Evolutionary conservation across 2,888 invertebrate species (phyloP).

Genomic region (Agrenia bidenticulata): DNA sequence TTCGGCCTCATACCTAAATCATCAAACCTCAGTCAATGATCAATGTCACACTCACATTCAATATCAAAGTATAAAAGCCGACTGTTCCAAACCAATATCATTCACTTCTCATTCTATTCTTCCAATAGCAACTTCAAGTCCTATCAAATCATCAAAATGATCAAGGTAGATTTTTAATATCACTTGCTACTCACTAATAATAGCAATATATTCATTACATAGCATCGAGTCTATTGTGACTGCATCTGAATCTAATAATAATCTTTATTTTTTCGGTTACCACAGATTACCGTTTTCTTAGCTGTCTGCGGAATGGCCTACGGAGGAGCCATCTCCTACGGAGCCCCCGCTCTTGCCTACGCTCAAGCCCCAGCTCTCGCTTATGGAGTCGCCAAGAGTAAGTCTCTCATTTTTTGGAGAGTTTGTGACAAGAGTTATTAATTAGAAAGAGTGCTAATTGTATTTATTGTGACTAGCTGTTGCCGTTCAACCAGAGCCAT

Average conservation of each 20-base stretch:
- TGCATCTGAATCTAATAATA: not conserved
- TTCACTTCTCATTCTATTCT: not conserved
- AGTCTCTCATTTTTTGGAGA: too few relatives aligned
- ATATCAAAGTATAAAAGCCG: conserved; percentile 6
- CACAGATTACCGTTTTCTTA: conserved; percentile 26
- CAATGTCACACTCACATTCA: conserved; percentile 6
- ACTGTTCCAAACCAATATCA: not conserved
- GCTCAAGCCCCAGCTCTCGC: too few relatives aligned
- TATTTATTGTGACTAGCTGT: conserved; percentile 24
- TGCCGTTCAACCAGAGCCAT: conserved; percentile 34
- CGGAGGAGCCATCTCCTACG: conserved; percentile 9
- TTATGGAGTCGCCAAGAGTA: not conserved
- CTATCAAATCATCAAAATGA: conserved; percentile 1
- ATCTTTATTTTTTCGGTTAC: conserved; percentile 3
- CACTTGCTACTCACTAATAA: too few relatives aligned
- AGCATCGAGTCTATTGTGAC: too few relatives aligned
- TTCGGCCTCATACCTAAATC: too few relatives aligned
- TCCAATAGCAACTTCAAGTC: not conserved
- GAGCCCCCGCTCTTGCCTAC: conserved; percentile 24
- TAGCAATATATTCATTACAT: too few relatives aligned
- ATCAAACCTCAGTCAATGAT: not conserved
- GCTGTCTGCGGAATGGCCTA: conserved; percentile 9
- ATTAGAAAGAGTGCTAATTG: not conserved
- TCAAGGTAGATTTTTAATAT: not conserved
- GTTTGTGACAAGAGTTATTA: not conserved